A percentile compares a stretch with the other conserved stretches of the same genome.
Evolutionary conservation across 2,113 vertebrate genomes (phyloP).

Genomic region (Callospermophilus lateralis): DNA sequence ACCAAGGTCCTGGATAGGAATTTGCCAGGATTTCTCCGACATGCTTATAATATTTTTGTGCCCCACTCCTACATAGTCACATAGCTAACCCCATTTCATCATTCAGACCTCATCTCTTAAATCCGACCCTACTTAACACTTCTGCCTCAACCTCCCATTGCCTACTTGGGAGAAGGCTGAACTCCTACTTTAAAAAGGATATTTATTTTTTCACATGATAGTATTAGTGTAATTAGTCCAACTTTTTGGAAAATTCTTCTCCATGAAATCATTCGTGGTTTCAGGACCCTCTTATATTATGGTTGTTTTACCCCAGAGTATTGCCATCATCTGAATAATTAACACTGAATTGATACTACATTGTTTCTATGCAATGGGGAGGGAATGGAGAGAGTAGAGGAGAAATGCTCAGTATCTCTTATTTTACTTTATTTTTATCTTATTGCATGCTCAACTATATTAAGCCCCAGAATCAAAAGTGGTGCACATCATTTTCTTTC

Average conservation of each 20-base stretch:
- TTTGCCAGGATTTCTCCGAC: background rate
- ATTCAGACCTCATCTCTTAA: background rate
- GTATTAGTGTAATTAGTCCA: background rate
- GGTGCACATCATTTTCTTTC: background rate
- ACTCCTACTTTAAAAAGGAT: background rate
- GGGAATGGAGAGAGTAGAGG: background rate
- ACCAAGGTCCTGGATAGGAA: no score
- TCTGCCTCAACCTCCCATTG: background rate
- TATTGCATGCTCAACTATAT: background rate
- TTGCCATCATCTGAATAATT: background rate
- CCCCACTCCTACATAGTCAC: background rate
- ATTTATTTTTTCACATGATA: background rate
- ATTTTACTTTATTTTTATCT: background rate
- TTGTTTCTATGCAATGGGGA: background rate
- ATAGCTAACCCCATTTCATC: background rate
- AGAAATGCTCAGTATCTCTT: background rate
- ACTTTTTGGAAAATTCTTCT: background rate
- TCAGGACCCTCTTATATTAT: background rate
- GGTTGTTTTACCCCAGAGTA: background rate
- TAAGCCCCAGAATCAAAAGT: background rate
- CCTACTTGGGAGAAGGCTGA: background rate
- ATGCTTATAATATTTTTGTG: background rate
- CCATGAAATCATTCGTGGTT: background rate
- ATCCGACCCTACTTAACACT: background rate
- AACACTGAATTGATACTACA: background rate